A percentile compares a stretch with the other conserved stretches of the same genome.
phyloP scores from a whole-genome alignment of 1,140 invertebrate genomes.

The Drosophila novamexicana region DNA sequence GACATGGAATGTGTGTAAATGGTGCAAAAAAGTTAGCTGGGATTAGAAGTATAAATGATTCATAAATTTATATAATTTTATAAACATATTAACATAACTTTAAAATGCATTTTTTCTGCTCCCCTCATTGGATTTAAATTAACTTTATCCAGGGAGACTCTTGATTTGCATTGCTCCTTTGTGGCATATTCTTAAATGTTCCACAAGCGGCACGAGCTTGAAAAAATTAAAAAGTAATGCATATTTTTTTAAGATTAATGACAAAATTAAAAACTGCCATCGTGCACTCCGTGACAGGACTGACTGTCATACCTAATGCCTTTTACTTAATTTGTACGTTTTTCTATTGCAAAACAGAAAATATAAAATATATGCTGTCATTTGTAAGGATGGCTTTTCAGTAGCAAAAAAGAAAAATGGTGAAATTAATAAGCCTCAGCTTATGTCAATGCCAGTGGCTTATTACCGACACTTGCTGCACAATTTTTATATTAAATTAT shows the following conservation, averaged over 20 bases:
- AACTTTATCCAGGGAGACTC: too few species aligned
- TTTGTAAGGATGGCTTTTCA: constrained; percentile 50
- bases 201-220: too few species aligned
- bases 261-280: too few species aligned
- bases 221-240: too few species aligned
- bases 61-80: too few species aligned
- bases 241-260: too few species aligned
- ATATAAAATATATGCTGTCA: constrained; percentile 26
- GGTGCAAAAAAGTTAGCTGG: not conserved
- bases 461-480: constrained; percentile 56
- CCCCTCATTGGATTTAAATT: too few species aligned
- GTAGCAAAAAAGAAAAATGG: constrained; percentile 39
- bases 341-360: constrained; percentile 10
- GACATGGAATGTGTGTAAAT: not conserved
- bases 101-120: too few species aligned
- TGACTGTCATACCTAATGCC: not conserved
- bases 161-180: too few species aligned
- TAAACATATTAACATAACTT: too few species aligned
- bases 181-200: too few species aligned
- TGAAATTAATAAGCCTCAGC: constrained; percentile 77
- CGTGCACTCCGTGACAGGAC: not conserved
- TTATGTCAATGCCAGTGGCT: constrained; percentile 69
- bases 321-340: constrained; percentile 17
- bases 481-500: constrained; percentile 13
- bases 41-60: too few species aligned